A percentile compares a stretch with the other conserved stretches of the same genome.
These are phyloP conservation scores for Cyrtorhinus lividipennis DNA, from an alignment of 1,140 invertebrate genomes.

Conservation along the genomic window DNA sequence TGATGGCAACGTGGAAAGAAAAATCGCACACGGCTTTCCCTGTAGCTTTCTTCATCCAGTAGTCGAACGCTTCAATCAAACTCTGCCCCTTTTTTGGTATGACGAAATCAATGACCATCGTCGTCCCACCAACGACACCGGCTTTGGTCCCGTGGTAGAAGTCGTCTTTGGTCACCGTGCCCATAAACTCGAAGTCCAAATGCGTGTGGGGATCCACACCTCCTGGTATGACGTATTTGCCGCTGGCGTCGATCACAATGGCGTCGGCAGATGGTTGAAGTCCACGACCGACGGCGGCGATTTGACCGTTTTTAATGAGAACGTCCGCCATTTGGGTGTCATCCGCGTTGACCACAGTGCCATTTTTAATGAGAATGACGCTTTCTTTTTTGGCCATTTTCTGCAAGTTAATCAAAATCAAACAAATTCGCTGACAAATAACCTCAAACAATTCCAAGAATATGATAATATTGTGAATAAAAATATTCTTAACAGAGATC, in stretches of 20 bases:
- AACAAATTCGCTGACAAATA: too few relatives aligned
- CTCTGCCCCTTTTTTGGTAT: constrained; percentile 69
- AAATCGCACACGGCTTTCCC: constrained; percentile 98
- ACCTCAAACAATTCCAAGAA: too few relatives aligned
- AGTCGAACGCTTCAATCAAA: constrained; percentile 78
- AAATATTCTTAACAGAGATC: too few relatives aligned
- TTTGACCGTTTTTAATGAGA: constrained; percentile 87
- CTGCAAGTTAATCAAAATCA: too few relatives aligned
- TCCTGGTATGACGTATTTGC: constrained; percentile 63
- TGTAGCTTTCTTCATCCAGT: constrained; percentile 81
- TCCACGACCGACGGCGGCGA: constrained; percentile 77
- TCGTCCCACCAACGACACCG: constrained; percentile 73
- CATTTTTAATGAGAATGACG: constrained; percentile 77
- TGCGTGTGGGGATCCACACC: constrained; percentile 85
- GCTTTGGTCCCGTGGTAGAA: constrained; percentile 82
- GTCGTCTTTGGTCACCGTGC: constrained; percentile 63
- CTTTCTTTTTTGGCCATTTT: too few relatives aligned
- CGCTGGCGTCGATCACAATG: constrained; percentile 58
- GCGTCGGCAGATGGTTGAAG: constrained; percentile 61
- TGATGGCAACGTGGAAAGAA: constrained; percentile 78
- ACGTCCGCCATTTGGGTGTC: constrained; percentile 73
- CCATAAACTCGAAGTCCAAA: constrained; percentile 75
- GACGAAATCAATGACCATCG: constrained; percentile 85
- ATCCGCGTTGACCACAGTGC: constrained; percentile 91
- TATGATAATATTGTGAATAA: too few relatives aligned